These are phyloP conservation scores for Amblyopsis rosae DNA, from an alignment of 2,113 vertebrate genomes.

Conservation along the genomic window DNA sequence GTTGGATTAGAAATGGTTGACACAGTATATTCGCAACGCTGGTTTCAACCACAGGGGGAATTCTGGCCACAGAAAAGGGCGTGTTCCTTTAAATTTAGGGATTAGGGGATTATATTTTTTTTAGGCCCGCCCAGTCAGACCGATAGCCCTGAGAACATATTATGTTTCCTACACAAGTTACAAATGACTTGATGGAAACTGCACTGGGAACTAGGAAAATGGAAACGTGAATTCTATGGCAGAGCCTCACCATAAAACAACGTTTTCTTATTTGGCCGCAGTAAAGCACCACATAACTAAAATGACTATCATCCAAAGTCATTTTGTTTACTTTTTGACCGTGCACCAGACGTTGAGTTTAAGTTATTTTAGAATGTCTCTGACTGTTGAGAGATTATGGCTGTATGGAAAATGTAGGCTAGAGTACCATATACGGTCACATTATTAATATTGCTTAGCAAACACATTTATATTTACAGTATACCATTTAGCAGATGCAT, in stretches of 20 bases:
- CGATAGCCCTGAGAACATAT: too few relatives aligned
- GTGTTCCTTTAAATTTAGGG: too few relatives aligned
- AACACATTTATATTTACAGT: too few relatives aligned
- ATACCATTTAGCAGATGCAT: too few relatives aligned
- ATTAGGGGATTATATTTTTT: too few relatives aligned
- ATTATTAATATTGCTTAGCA: not conserved
- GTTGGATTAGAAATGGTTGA: too few relatives aligned
- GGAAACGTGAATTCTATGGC: slow-evolving; percentile 45
- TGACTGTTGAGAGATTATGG: slow-evolving; percentile 18
- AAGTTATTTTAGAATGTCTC: slow-evolving; percentile 15
- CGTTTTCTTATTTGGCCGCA: slow-evolving; percentile 33
- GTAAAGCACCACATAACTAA: slow-evolving; percentile 33
- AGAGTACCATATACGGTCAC: slow-evolving; percentile 5
- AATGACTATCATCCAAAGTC: slow-evolving; percentile 40
- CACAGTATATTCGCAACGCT: too few relatives aligned
- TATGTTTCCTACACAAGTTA: not conserved
- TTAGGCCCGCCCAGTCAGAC: too few relatives aligned
- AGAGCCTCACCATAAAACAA: slow-evolving; percentile 36
- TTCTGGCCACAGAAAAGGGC: too few relatives aligned
- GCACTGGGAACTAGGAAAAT: slow-evolving; percentile 29
- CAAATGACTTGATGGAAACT: slow-evolving; percentile 14
- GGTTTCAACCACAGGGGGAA: too few relatives aligned
- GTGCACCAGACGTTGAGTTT: slow-evolving; percentile 12
- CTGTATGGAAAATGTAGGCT: slow-evolving; percentile 3
- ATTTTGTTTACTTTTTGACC: slow-evolving; percentile 45